Percentiles rank a stretch among this genome's conserved stretches.
phyloP scores from a whole-genome alignment of 2,797 vertebrate genomes.

The Melanotaenia trifasciata region DNA sequence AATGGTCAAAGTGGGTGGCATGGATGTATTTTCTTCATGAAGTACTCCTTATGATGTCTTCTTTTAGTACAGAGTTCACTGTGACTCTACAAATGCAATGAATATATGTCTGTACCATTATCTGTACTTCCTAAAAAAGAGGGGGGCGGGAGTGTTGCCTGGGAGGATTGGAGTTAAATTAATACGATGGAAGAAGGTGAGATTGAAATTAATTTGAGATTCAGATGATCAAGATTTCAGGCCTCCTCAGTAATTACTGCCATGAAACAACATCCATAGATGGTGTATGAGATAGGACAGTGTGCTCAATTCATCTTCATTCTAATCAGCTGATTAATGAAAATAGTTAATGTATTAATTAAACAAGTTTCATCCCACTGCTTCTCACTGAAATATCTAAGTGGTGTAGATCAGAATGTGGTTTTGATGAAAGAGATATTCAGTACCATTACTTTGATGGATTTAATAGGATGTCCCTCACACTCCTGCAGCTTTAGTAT shows the following conservation, averaged over 20 bases:
- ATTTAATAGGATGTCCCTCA: slow-evolving; percentile 47
- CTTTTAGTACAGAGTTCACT: slow-evolving; percentile 17
- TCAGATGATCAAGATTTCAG: slow-evolving; percentile 53
- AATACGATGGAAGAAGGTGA: slow-evolving; percentile 46
- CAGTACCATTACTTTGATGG: slow-evolving; percentile 47
- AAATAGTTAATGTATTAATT: slow-evolving; percentile 74
- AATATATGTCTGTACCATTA: not conserved
- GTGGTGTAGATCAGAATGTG: slow-evolving; percentile 58
- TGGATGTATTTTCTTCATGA: slow-evolving; percentile 29
- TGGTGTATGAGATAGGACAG: slow-evolving; percentile 46
- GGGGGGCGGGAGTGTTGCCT: not conserved
- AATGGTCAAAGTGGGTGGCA: slow-evolving; percentile 32
- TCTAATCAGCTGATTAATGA: slow-evolving; percentile 70
- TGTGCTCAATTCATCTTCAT: slow-evolving; percentile 58
- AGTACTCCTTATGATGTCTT: slow-evolving; percentile 29
- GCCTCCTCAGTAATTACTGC: slow-evolving; percentile 55
- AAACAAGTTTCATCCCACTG: slow-evolving; percentile 68
- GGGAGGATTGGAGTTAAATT: slow-evolving; percentile 44
- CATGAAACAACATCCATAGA: slow-evolving; percentile 61
- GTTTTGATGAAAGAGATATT: slow-evolving; percentile 55
- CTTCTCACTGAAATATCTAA: slow-evolving; percentile 63
- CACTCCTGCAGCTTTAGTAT: slow-evolving; percentile 32
- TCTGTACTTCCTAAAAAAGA: slow-evolving; percentile 11
- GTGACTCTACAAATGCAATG: slow-evolving; percentile 3
- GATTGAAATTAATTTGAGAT: slow-evolving; percentile 63